Conservation (phyloP, 64 coral and sea anemone species). For the Trachythela sp. region DNA sequence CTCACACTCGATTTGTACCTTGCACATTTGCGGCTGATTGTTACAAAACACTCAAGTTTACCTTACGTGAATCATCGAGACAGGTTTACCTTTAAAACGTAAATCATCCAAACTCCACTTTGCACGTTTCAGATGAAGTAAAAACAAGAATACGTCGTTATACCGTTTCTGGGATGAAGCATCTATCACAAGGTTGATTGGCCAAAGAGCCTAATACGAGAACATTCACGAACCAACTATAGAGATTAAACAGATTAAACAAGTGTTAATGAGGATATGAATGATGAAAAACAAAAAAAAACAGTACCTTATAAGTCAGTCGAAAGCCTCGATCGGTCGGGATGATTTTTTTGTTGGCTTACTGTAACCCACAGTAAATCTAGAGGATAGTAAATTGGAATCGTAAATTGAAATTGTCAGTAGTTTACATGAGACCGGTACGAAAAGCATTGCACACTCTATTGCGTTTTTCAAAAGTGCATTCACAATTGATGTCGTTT, state of each 20-base stretch:
- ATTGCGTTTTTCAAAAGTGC: no score
- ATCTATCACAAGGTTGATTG: slow-evolving; percentile 82
- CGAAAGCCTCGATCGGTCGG: not conserved
- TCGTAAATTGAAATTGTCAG: no score
- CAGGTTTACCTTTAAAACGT: slow-evolving; percentile 67
- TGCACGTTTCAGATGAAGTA: slow-evolving; percentile 72
- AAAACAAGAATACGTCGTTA: slow-evolving; percentile 86
- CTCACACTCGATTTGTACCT: no score
- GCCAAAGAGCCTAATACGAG: slow-evolving; percentile 68
- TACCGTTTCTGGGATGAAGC: slow-evolving; percentile 77
- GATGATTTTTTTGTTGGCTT: not conserved
- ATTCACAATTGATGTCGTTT: no score
- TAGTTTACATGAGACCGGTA: no score
- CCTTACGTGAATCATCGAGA: no score
- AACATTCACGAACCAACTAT: no score
- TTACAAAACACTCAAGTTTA: no score
- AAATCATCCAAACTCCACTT: slow-evolving; percentile 94
- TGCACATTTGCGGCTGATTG: no score
- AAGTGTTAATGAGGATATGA: no score
- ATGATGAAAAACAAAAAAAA: not conserved
- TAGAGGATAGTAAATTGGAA: not conserved
- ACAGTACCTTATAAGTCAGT: not conserved
- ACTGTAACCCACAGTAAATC: not conserved
- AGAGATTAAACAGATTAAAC: no score
- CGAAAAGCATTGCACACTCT: no score